Base-by-base conservation (phyloP, 2,797 vertebrate genomes). In the Acridotheres tristis region DNA sequence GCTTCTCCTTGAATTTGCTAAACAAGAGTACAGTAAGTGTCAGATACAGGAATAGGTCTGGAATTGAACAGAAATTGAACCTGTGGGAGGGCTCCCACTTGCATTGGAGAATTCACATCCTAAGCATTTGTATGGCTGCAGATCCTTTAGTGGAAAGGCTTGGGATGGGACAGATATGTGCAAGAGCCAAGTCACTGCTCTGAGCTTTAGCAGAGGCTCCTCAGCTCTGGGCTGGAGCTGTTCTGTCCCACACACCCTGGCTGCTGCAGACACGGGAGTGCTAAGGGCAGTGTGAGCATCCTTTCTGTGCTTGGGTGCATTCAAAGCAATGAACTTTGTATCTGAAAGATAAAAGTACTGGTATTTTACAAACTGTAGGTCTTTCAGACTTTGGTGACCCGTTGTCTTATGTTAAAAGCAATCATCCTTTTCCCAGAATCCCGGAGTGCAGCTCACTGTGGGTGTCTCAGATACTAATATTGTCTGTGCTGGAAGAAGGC, bases 311-410 rank as follows among this genome's bases (percentile, higher is more conserved):
- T 45, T 79, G 50, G 43, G n/a, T 40, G 15, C 23, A 18, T 21
- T 51, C 40, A 55, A n/a, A 84, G 40, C 34, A 30, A 13, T 7
- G 23, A 20, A 40, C 3, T 29, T 36, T 0, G 0, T 7, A 23
- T 32, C 68, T 65, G 22, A 61, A 55, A 63, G 29, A 54, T 20
- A 61, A 65, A 75, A 61, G 11, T 27, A 3, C 1, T 1, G 2
- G 1, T 38, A 0, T 50, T 88, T 73, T 53, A 66, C n/a, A 43
- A n/a, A 19, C 13, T 42, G 10, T 7, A 19, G 32, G 6, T 43
- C 10, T 14, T 19, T 36, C 34, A 53, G 51, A 25, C 18, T n/a
- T 38, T 18, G 29, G 34, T 69, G 42, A 6, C 8, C 36, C 42
- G 14, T 17, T 73, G 38, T 30, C 22, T 23, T 30, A 4, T 5